Conservation (phyloP, 2,113 vertebrate species). For the Callipepla californica region DNA sequence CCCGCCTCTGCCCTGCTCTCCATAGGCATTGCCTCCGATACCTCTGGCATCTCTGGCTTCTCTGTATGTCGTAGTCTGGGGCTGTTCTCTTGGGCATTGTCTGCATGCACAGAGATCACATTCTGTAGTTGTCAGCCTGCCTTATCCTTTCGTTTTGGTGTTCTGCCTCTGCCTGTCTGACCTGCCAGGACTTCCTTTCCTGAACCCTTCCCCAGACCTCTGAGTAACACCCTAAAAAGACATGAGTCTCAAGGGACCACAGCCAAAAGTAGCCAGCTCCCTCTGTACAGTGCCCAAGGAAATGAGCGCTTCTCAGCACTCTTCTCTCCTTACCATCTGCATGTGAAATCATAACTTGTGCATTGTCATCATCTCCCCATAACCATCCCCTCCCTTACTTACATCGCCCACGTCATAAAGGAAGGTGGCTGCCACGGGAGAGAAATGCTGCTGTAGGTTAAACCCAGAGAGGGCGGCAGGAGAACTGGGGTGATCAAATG, state of each 20-base stretch:
- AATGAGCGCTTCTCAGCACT: constrained; percentile 33
- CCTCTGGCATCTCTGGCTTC: constrained; percentile 70
- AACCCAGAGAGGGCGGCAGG: not conserved
- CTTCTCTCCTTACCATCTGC: constrained; percentile 55
- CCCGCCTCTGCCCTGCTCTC: constrained; percentile 56
- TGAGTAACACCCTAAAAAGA: constrained; percentile 32
- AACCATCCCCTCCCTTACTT: not conserved
- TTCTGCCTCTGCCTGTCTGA: constrained; percentile 69
- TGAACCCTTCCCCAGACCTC: constrained; percentile 53
- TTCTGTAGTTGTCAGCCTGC: constrained; percentile 57
- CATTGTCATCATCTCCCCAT: constrained; percentile 40
- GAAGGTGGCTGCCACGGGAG: constrained; percentile 35
- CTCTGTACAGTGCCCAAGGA: not conserved
- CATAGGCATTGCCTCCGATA: constrained; percentile 29
- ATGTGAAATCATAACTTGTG: constrained; percentile 36
- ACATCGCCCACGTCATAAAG: constrained; percentile 5
- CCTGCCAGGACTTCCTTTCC: constrained; percentile 55
- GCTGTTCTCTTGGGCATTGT: constrained; percentile 78
- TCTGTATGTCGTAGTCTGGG: constrained; percentile 78
- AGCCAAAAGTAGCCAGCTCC: constrained; percentile 26
- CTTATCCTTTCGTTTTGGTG: constrained; percentile 50
- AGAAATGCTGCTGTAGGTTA: not conserved
- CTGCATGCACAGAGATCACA: constrained; percentile 71
- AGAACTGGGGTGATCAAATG: not conserved
- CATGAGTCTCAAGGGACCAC: not conserved